Evolutionary conservation across 2,113 vertebrate species (phyloP).

Genomic region (Echinops telfairi): DNA sequence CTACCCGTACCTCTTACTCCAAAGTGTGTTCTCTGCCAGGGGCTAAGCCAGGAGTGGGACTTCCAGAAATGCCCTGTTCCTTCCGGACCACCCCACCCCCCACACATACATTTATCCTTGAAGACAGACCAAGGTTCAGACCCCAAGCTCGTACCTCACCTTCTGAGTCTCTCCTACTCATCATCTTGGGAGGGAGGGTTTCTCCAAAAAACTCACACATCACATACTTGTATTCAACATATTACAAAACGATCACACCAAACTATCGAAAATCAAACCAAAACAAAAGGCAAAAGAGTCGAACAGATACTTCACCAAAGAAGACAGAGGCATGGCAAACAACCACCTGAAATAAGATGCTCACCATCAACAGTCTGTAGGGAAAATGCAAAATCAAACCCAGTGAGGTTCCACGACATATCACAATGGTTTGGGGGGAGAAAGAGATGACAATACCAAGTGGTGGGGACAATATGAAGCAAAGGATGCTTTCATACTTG

Average conservation of each 20-base stretch:
- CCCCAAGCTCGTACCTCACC: not conserved
- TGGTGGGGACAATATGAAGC: rapidly evolving
- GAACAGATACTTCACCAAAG: not conserved
- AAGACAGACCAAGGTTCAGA: not conserved
- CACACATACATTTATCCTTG: not conserved
- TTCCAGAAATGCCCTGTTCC: not conserved
- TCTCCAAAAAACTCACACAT: not conserved
- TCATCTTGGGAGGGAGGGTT: not conserved
- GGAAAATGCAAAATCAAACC: not conserved
- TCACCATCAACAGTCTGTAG: not conserved
- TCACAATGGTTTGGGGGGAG: not conserved
- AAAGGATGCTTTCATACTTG: too few species aligned
- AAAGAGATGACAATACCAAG: not conserved
- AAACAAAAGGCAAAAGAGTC: not conserved
- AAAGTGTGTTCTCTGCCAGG: not conserved
- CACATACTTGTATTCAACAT: not conserved
- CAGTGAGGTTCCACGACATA: not conserved
- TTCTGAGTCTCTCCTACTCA: not conserved
- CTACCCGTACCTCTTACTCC: not conserved
- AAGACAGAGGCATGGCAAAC: not conserved
- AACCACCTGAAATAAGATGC: not conserved
- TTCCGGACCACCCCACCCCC: not conserved
- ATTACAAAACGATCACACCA: conserved; percentile 32
- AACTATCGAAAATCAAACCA: not conserved
- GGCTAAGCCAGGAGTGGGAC: not conserved